These are phyloP conservation scores for Chelmon rostratus DNA, from an alignment of 2,797 vertebrate genomes.

Conservation along the genomic window DNA sequence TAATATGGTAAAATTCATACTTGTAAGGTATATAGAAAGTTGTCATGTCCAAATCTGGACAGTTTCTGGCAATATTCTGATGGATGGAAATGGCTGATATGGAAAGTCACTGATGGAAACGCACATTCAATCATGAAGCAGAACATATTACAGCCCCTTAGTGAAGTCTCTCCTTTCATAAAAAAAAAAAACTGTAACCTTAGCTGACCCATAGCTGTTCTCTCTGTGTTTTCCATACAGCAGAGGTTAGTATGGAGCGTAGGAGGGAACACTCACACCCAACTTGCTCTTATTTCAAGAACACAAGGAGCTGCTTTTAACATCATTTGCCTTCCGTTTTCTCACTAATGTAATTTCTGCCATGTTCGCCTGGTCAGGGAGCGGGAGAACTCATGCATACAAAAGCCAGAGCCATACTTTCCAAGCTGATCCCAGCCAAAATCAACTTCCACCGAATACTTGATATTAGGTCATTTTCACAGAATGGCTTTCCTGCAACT, in stretches of 20 bases:
- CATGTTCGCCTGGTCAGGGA: slow-evolving; percentile 34
- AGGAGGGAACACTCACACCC: slow-evolving; percentile 5
- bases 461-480: slow-evolving; percentile 72
- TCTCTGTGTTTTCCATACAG: not conserved
- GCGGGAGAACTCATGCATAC: slow-evolving; percentile 28
- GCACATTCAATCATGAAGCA: slow-evolving; percentile 33
- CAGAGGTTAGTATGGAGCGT: slow-evolving; percentile 21
- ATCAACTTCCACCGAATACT: slow-evolving; percentile 79
- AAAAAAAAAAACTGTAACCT: slow-evolving; percentile 14
- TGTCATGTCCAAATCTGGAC: slow-evolving; percentile 28
- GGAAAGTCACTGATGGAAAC: slow-evolving; percentile 34
- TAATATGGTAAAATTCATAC: slow-evolving; percentile 28
- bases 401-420: slow-evolving; percentile 62
- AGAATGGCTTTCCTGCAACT: slow-evolving; percentile 63
- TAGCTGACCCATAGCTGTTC: slow-evolving; percentile 25
- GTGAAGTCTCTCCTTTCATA: slow-evolving; percentile 45
- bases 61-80: slow-evolving; percentile 23
- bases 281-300: slow-evolving; percentile 39
- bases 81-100: slow-evolving; percentile 29
- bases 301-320: slow-evolving; percentile 47
- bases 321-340: slow-evolving; percentile 54
- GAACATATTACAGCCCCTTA: slow-evolving; percentile 31
- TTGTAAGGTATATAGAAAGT: slow-evolving; percentile 12
- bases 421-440: slow-evolving; percentile 74
- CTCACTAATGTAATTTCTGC: slow-evolving; percentile 58